A percentile compares a stretch with the other conserved stretches of the same genome.
Conservation (phyloP, 2,888 invertebrate genomes). For the Brenthis ino region DNA sequence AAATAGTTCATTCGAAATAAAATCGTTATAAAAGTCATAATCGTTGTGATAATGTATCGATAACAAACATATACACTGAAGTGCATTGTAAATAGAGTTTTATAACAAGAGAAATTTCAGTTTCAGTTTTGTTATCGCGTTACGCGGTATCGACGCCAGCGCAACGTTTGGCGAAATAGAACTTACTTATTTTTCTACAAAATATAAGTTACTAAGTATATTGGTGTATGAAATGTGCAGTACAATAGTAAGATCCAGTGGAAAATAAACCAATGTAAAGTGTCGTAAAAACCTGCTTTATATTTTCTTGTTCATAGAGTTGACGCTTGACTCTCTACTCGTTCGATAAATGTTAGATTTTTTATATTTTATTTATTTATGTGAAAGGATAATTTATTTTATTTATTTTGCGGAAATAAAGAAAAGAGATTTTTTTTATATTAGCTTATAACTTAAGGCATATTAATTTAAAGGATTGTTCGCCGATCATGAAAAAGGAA, state of each 20-base stretch:
- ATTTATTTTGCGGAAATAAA: no score
- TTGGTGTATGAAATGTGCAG: no score
- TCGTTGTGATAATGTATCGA: conserved; percentile 12
- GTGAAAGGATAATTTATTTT: no score
- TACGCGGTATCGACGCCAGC: conserved; percentile 33
- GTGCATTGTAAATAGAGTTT: conserved; percentile 32
- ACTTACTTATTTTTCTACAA: neutral
- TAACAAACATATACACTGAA: conserved; percentile 22
- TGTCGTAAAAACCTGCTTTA: no score
- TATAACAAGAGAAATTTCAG: conserved; percentile 31
- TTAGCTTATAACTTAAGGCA: neutral
- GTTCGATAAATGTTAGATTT: no score
- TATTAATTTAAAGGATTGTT: neutral
- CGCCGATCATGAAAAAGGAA: neutral
- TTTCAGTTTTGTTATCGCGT: conserved; percentile 34
- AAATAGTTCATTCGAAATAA: conserved; percentile 14
- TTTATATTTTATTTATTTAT: no score
- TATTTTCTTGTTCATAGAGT: no score
- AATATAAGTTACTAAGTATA: no score
- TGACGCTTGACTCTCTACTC: no score
- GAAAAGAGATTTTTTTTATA: no score
- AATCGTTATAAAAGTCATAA: conserved; percentile 9
- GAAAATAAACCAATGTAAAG: no score
- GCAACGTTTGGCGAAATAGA: conserved; percentile 26
- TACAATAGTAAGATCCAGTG: no score